phyloP scores from a whole-genome alignment of 2,888 invertebrate species.

The Ennomos erosarius region DNA sequence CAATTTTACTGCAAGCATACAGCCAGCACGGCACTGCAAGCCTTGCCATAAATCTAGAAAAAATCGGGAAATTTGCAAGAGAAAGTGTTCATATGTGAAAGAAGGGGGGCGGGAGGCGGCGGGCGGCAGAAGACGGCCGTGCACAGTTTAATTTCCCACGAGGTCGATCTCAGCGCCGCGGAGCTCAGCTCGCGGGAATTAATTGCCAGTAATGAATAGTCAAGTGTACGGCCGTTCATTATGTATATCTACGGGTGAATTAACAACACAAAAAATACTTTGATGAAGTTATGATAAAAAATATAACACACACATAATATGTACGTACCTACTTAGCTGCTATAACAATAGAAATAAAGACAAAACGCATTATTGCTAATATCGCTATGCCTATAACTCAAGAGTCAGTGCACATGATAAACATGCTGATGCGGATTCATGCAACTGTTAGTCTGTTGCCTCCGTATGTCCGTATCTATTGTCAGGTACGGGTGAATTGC shows the following conservation, averaged over 20 bases:
- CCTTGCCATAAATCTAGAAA: conserved; percentile 61
- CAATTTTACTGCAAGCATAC: conserved; percentile 4
- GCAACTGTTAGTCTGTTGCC: conserved; percentile 42
- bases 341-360: neutral
- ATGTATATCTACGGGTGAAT: conserved; percentile 43
- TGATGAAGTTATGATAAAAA: neutral
- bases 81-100: conserved; percentile 80
- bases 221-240: conserved; percentile 83
- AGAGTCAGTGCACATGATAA: conserved; percentile 28
- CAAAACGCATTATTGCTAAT: neutral
- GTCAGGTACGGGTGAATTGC: conserved; percentile 61
- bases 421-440: conserved; percentile 17
- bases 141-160: conserved; percentile 85
- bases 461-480: conserved; percentile 49
- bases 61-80: conserved; percentile 70
- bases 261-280: conserved; percentile 12
- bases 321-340: neutral
- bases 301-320: no score
- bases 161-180: conserved; percentile 84
- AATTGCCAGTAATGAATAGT: conserved; percentile 85
- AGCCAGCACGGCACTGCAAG: conserved; percentile 37
- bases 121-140: conserved; percentile 80
- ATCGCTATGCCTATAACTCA: no score
- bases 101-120: conserved; percentile 63
- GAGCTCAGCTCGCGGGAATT: conserved; percentile 84